phyloP scores from a whole-genome alignment of 2,888 invertebrate genomes.

The Cartodere bifasciata region DNA sequence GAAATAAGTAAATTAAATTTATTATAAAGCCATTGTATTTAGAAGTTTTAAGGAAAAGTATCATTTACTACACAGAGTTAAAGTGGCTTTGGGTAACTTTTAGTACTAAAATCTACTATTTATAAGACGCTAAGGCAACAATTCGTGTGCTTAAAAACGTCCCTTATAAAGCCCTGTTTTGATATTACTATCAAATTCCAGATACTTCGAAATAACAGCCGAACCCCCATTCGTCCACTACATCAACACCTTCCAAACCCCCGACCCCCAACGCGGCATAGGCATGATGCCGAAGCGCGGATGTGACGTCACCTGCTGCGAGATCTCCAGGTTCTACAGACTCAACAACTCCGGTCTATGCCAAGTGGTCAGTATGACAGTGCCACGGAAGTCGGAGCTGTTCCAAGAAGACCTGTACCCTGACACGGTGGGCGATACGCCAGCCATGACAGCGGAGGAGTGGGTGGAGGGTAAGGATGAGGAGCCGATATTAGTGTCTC shows the following conservation, averaged over 20 bases:
- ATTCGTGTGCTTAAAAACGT: too few relatives aligned
- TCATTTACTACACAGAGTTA: too few relatives aligned
- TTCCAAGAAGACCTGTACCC: constrained; percentile 98
- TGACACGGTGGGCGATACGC: constrained; percentile 83
- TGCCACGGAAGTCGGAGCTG: constrained; percentile 91
- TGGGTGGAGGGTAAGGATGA: constrained; percentile 84
- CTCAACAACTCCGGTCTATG: constrained; percentile 89
- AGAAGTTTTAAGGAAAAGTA: too few relatives aligned
- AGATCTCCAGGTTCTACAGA: constrained; percentile 90
- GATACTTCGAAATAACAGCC: constrained; percentile 61
- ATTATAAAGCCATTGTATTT: too few relatives aligned
- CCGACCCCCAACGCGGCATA: constrained; percentile 95
- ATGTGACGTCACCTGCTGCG: constrained; percentile 86
- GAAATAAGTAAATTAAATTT: too few relatives aligned
- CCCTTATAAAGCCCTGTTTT: too few relatives aligned
- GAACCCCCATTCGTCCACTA: constrained; percentile 93
- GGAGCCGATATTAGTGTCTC: constrained; percentile 81
- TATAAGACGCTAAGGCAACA: too few relatives aligned
- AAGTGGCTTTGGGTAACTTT: too few relatives aligned
- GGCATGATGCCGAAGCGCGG: constrained; percentile 98
- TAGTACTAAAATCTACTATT: too few relatives aligned
- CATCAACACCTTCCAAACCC: constrained; percentile 93
- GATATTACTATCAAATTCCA: too few relatives aligned
- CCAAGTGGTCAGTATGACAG: constrained; percentile 94
- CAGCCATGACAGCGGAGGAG: constrained; percentile 82